Percentiles rank a stretch among this genome's conserved stretches.
These are phyloP conservation scores for Jacana jacana DNA, from an alignment of 2,113 vertebrate genomes.

Conservation along the genomic window DNA sequence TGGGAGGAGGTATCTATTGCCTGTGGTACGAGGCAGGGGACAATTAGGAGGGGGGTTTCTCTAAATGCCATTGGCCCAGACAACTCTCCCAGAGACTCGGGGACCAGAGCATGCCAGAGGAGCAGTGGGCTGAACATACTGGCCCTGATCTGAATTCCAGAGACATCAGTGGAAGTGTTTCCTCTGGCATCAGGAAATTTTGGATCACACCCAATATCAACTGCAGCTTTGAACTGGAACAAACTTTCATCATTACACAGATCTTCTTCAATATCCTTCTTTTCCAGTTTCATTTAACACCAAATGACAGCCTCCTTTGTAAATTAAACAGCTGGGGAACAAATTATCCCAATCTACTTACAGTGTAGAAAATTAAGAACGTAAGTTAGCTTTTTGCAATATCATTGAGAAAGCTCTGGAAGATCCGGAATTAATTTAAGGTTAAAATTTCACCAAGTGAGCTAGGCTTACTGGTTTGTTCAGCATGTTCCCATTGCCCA, in stretches of 20 bases:
- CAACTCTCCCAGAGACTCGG: not conserved
- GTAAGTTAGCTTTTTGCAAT: not conserved
- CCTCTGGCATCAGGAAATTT: not conserved
- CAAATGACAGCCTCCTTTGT: not conserved
- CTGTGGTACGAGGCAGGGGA: not conserved
- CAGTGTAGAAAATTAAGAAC: not conserved
- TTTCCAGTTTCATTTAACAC: not conserved
- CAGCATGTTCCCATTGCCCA: not conserved
- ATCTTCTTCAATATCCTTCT: not conserved
- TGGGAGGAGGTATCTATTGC: not conserved
- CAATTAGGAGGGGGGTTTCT: not conserved
- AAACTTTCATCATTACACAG: not conserved
- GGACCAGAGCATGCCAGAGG: not conserved
- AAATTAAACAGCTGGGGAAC: constrained; percentile 1
- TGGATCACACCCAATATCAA: not conserved
- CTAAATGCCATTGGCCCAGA: not conserved
- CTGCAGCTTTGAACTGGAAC: constrained; percentile 3
- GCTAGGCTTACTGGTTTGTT: not conserved
- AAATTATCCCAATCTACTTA: constrained; percentile 12
- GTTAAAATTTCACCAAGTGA: not conserved
- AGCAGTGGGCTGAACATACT: not conserved
- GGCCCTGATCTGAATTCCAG: not conserved
- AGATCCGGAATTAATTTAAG: not conserved
- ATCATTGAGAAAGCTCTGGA: not conserved
- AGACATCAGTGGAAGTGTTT: not conserved